Evolutionary conservation across 2,797 vertebrate species (phyloP).

Genomic region (Sphenodon punctatus): DNA sequence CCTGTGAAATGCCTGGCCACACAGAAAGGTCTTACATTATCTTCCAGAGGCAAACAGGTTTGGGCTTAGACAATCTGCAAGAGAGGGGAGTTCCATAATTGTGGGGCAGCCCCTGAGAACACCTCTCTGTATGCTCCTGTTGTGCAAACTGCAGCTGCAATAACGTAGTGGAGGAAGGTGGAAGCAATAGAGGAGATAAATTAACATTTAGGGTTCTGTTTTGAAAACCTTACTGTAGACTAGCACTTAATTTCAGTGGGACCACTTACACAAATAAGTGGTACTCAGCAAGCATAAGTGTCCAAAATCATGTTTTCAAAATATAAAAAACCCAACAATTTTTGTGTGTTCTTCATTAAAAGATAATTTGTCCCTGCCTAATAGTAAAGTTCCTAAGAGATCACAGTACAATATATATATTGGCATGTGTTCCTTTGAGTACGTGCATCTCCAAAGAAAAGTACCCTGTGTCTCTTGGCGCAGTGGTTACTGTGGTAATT

Average conservation of each 20-base stretch:
- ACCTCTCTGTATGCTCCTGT: no score
- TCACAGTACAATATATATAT: neutral
- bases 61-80: no score
- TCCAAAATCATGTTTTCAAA: neutral
- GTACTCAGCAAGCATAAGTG: neutral
- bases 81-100: no score
- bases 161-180: no score
- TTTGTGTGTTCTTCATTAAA: neutral
- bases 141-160: no score
- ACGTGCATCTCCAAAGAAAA: constrained; percentile 31
- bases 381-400: no score
- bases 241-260: neutral
- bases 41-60: no score
- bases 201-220: neutral
- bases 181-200: no score
- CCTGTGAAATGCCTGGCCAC: no score
- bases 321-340: neutral
- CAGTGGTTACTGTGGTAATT: constrained; percentile 53
- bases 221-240: neutral
- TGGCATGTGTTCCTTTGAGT: neutral
- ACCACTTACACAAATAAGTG: neutral
- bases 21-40: no score
- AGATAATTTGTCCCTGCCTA: neutral
- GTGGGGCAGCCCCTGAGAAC: no score
- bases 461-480: constrained; percentile 28